These are phyloP conservation scores for Amphiprion ocellaris DNA, from an alignment of 2,113 vertebrate genomes.

Conservation along the genomic window DNA sequence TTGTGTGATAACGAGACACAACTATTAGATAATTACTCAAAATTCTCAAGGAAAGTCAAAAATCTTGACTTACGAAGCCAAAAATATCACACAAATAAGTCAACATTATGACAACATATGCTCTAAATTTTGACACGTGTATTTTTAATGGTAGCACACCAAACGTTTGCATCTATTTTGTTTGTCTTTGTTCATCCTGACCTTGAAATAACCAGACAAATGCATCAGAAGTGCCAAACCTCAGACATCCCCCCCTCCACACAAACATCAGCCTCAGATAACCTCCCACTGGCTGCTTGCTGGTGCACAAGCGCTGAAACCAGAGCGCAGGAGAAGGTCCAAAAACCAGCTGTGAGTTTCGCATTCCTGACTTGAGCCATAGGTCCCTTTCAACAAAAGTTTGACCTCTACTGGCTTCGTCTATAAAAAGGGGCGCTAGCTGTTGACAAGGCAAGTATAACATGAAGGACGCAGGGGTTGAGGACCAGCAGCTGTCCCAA, in stretches of 20 bases:
- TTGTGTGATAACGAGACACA: no score
- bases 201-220: conserved; percentile 10
- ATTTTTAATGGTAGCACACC: no score
- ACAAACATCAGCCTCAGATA: conserved; percentile 22
- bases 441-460: conserved; percentile 66
- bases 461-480: conserved; percentile 33
- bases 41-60: no score
- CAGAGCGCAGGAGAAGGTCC: not conserved
- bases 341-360: conserved; percentile 43
- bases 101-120: no score
- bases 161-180: no score
- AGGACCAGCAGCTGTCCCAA: conserved; percentile 83
- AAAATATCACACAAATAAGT: no score
- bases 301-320: conserved; percentile 13
- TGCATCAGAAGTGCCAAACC: conserved; percentile 3
- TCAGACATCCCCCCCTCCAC: conserved; percentile 6
- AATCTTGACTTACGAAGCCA: no score
- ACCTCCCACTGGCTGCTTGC: conserved; percentile 18
- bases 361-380: conserved; percentile 70
- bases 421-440: conserved; percentile 41
- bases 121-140: not conserved
- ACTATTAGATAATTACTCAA: no score
- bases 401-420: conserved; percentile 66
- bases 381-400: conserved; percentile 48
- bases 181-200: not conserved